Base-by-base conservation (phyloP, 2,113 vertebrate species). In the Psephotus haematonotus region DNA sequence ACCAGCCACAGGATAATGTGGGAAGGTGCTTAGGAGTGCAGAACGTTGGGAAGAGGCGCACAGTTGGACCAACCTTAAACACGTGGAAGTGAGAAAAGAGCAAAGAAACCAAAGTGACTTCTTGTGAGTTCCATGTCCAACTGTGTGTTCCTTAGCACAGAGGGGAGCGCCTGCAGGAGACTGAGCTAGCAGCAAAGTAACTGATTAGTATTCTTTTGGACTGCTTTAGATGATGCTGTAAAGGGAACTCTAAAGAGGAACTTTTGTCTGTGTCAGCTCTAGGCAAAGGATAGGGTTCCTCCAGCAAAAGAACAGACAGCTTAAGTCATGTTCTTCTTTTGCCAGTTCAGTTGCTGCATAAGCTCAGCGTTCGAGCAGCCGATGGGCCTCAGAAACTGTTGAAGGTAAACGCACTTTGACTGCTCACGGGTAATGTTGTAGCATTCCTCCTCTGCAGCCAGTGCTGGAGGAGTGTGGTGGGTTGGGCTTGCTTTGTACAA, bases 301-400 rank as follows among this genome's bases (percentile, higher is more conserved):
- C 11, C 17, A 35, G 37, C 28, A 59, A 57, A 55, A 46, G 20
- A 47, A 37, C 14, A 41, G 18, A 8, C 29, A 41, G 23, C 31
- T 55, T 13, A 84, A 69, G 13, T n/a, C 4, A 19, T 5, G 78
- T 65, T 71, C 2, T 78, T 74, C 55, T 86, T 12, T 94, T 6
- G 31, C 63, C 83, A 99, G 99, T 99, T 97, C 99, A 99, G 97
- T 97, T 99, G 92, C 97, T 99, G 94, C 99, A 99, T 90, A 99
- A 99, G 93, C 97, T 99, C 88, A 99, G 99, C 1, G 99, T 99
- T 50, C 98, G 99, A 95, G 99, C 99, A 3, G 98, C 99, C n/a
- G 99, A 99, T 39, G 99, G 99, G 17, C 98, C 99, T 50, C 99
- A 99, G 95, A 99, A 99, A n/a, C 97, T 99, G 29, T 82, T 99